phyloP scores from a whole-genome alignment of 2,113 vertebrate species.

The Apodemus sylvaticus region DNA sequence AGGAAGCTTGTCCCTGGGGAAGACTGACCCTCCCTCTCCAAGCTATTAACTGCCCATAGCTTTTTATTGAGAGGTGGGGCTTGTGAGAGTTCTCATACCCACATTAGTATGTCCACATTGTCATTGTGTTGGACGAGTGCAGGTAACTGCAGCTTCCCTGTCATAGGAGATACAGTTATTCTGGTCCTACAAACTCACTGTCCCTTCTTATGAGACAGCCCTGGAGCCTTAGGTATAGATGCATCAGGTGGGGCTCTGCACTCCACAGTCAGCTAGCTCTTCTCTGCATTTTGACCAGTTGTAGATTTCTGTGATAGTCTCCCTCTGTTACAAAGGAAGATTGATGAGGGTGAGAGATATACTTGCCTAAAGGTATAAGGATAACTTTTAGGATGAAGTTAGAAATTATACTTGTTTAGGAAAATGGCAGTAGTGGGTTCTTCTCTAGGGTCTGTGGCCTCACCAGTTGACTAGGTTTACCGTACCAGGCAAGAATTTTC shows the following conservation, averaged over 20 bases:
- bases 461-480: neutral
- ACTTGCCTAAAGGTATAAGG: neutral
- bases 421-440: neutral
- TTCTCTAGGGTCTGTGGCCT: neutral
- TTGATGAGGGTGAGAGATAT: neutral
- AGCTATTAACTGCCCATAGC: neutral
- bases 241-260: neutral
- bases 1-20: neutral
- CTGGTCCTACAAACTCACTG: neutral
- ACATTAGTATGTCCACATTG: neutral
- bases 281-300: neutral
- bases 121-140: neutral
- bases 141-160: neutral
- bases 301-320: neutral
- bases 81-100: neutral
- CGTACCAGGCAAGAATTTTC: neutral
- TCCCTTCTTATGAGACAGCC: neutral
- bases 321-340: neutral
- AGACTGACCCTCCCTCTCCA: neutral
- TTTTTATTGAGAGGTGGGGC: neutral
- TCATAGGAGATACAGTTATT: neutral
- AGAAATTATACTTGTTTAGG: neutral
- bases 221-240: neutral
- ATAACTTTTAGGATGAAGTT: neutral
- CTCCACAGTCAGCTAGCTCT: neutral